Percentiles rank a stretch among this genome's conserved stretches.
phyloP scores from a whole-genome alignment of 2,888 invertebrate species.

The Boloria selene region DNA sequence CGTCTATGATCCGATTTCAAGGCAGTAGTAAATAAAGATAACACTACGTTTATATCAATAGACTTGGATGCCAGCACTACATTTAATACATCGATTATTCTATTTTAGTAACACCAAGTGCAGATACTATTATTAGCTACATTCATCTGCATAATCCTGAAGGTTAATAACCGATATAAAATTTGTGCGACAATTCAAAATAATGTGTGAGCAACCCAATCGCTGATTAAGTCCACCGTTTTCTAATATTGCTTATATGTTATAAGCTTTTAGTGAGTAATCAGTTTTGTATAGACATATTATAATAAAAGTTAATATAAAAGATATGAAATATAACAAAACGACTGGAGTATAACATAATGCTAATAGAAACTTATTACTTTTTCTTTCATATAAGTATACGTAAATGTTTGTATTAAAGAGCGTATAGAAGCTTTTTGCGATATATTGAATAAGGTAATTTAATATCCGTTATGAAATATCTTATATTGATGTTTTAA shows the following conservation, averaged over 20 bases:
- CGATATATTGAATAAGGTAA: too few relatives aligned
- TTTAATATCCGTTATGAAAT: too few relatives aligned
- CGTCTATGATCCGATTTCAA: constrained; percentile 17
- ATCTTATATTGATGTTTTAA: too few relatives aligned
- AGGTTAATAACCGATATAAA: constrained; percentile 56
- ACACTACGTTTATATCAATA: constrained; percentile 23
- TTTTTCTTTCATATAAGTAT: too few relatives aligned
- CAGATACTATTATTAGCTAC: constrained; percentile 28
- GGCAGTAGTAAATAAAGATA: constrained; percentile 12
- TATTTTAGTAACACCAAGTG: constrained; percentile 55
- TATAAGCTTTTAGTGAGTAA: constrained; percentile 57
- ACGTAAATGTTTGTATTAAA: too few relatives aligned
- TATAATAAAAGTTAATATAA: not conserved
- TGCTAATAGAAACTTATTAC: too few relatives aligned
- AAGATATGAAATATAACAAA: not conserved
- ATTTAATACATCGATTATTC: constrained; percentile 41
- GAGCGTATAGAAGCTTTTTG: too few relatives aligned
- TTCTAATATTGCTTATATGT: constrained; percentile 10
- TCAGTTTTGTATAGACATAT: constrained; percentile 45
- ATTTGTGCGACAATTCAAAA: constrained; percentile 44
- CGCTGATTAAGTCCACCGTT: constrained; percentile 40
- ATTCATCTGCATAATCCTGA: constrained; percentile 34
- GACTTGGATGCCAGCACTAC: constrained; percentile 26
- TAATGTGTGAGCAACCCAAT: constrained; percentile 28
- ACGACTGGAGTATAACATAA: too few relatives aligned